A percentile compares a stretch with the other conserved stretches of the same genome.
phyloP scores from a whole-genome alignment of 1,140 invertebrate species.

The Battus philenor region DNA sequence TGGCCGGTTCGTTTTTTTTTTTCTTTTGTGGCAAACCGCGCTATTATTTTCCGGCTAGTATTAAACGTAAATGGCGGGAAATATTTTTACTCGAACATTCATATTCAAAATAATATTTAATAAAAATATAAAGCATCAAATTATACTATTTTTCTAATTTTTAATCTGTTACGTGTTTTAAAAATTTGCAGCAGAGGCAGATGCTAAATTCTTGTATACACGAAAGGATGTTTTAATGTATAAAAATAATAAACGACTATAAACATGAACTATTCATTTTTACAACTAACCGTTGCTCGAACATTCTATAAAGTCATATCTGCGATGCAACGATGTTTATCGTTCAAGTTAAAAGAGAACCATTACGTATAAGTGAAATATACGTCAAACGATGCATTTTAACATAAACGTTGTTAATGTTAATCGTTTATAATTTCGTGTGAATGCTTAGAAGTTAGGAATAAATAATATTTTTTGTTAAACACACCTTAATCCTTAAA shows the following conservation, averaged over 20 bases:
- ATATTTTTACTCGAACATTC: constrained; percentile 30
- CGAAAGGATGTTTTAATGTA: constrained; percentile 1
- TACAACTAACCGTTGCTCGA: constrained; percentile 25
- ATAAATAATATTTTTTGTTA: too few relatives aligned
- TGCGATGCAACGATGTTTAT: constrained; percentile 6
- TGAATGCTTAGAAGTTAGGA: too few relatives aligned
- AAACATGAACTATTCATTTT: constrained; percentile 24
- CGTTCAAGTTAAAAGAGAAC: constrained; percentile 1
- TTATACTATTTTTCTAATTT: background rate
- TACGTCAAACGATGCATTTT: constrained; percentile 4
- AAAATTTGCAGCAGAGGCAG: background rate
- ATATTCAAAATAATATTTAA: constrained; percentile 2
- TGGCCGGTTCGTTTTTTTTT: constrained; percentile 42
- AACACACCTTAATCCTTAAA: too few relatives aligned
- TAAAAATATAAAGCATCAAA: background rate
- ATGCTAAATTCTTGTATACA: constrained; percentile 3
- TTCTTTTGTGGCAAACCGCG: constrained; percentile 40
- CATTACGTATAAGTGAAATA: constrained; percentile 1
- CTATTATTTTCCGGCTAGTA: constrained; percentile 27
- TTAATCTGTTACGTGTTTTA: background rate
- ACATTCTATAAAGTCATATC: constrained; percentile 23
- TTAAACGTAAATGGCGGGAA: constrained; percentile 36
- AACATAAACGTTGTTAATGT: too few relatives aligned
- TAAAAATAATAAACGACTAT: background rate
- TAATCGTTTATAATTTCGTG: too few relatives aligned